Conservation (phyloP, 2,113 vertebrate genomes). For the Ciconia stormi region DNA sequence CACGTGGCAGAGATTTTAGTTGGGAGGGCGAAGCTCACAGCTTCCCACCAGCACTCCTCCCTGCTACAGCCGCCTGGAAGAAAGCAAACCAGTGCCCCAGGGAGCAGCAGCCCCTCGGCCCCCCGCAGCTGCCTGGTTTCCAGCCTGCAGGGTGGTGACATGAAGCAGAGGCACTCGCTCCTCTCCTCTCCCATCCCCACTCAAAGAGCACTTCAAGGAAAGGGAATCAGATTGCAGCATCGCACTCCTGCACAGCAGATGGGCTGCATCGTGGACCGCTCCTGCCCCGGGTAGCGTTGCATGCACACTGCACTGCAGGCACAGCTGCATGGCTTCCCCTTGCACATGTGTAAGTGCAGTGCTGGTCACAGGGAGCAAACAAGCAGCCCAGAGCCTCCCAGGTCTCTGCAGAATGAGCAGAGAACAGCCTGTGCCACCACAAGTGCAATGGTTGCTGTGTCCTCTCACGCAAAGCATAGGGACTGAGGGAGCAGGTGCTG, state of each 20-base stretch:
- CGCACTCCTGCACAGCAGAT: neutral
- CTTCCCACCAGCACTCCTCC: neutral
- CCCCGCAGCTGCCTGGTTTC: accelerated
- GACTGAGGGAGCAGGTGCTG: neutral
- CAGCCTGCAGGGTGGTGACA: neutral
- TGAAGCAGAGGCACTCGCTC: neutral
- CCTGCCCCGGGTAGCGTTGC: neutral
- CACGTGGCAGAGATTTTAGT: neutral
- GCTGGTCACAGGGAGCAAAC: accelerated
- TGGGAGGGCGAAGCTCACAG: neutral
- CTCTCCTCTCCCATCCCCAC: neutral
- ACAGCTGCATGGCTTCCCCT: neutral
- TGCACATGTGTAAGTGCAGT: neutral
- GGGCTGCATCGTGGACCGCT: neutral
- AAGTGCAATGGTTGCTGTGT: neutral
- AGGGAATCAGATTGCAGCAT: neutral
- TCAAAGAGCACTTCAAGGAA: neutral
- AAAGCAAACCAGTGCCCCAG: neutral
- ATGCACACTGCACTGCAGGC: neutral
- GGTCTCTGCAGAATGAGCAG: neutral
- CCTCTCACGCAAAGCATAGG: accelerated
- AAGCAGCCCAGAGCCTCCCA: neutral
- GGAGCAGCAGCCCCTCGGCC: neutral
- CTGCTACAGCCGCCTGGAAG: accelerated
- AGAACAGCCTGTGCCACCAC: accelerated